phyloP scores from a whole-genome alignment of 2,113 vertebrate genomes.

The Tauraco erythrolophus region DNA sequence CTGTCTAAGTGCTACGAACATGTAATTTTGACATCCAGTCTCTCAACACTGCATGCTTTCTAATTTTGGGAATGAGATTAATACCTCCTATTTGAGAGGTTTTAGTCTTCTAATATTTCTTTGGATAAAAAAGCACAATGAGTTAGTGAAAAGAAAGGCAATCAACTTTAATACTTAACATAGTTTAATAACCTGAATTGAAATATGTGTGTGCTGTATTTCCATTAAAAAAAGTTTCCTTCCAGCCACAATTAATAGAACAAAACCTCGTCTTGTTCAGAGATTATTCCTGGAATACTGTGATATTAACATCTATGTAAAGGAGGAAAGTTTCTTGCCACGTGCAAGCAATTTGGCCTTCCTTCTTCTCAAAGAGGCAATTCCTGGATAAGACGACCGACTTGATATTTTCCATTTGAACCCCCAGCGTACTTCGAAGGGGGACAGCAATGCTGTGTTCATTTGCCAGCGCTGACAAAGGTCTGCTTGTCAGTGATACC shows the following conservation, averaged over 20 bases:
- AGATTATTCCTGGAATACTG: conserved; percentile 74
- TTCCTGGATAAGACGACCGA: conserved; percentile 64
- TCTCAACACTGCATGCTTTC: conserved; percentile 58
- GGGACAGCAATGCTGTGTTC: conserved; percentile 74
- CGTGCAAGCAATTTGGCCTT: conserved; percentile 64
- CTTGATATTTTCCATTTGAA: conserved; percentile 83
- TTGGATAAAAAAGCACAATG: conserved; percentile 57
- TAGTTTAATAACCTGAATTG: conserved; percentile 68
- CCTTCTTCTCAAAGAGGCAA: conserved; percentile 49
- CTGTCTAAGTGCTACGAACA: not conserved
- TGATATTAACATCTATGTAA: conserved; percentile 67
- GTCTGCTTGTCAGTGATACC: conserved; percentile 93
- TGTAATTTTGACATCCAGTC: conserved; percentile 60
- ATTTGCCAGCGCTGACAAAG: conserved; percentile 89
- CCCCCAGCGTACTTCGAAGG: conserved; percentile 67
- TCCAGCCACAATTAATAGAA: conserved; percentile 75
- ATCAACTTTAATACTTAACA: conserved; percentile 59
- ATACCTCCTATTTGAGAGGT: conserved; percentile 63
- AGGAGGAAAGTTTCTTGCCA: conserved; percentile 63
- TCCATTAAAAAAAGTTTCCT: conserved; percentile 73
- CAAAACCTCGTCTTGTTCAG: conserved; percentile 70
- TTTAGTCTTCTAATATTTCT: conserved; percentile 72
- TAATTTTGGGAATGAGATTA: conserved; percentile 75
- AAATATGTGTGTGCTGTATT: conserved; percentile 60
- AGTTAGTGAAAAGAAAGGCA: conserved; percentile 56